phyloP scores from a whole-genome alignment of 2,888 invertebrate species.

The Drosophila macrospina region DNA sequence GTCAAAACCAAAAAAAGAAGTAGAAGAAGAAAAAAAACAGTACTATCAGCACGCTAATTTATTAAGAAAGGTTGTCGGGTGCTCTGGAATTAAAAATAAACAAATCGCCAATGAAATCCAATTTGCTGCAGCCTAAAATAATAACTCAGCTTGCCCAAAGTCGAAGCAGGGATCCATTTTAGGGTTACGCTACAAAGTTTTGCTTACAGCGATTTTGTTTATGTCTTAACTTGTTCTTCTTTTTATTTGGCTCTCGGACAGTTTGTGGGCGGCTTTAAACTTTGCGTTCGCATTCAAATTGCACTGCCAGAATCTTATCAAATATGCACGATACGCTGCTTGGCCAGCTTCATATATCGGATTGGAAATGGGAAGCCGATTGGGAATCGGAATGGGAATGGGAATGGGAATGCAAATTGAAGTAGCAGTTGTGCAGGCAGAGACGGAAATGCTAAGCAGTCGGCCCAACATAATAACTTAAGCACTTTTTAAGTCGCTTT shows the following conservation, averaged over 20 bases:
- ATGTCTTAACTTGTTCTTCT: conserved; percentile 13
- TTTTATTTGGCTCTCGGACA: not conserved
- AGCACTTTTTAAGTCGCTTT: conserved; percentile 70
- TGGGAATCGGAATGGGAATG: not conserved
- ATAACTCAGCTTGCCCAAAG: conserved; percentile 48
- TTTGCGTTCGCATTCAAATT: conserved; percentile 33
- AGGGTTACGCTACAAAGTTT: conserved; percentile 35
- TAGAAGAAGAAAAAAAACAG: not conserved
- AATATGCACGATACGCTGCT: conserved; percentile 46
- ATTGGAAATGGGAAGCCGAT: not conserved
- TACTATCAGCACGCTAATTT: conserved; percentile 51
- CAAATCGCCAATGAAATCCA: conserved; percentile 69
- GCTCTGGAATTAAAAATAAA: conserved; percentile 66
- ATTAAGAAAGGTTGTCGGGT: conserved; percentile 44
- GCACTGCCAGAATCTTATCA: conserved; percentile 47
- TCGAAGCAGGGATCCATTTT: conserved; percentile 8
- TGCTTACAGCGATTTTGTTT: conserved; percentile 39
- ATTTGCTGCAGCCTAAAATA: conserved; percentile 66
- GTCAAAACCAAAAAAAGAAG: no score
- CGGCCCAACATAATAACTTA: conserved; percentile 63
- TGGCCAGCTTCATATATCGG: conserved; percentile 1
- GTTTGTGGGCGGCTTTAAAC: conserved; percentile 22
- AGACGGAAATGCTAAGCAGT: conserved; percentile 60
- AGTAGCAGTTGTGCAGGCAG: conserved; percentile 43
- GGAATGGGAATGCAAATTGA: not conserved